Evolutionary conservation across 2,797 vertebrate species (phyloP).

Genomic region (Pampus argenteus): DNA sequence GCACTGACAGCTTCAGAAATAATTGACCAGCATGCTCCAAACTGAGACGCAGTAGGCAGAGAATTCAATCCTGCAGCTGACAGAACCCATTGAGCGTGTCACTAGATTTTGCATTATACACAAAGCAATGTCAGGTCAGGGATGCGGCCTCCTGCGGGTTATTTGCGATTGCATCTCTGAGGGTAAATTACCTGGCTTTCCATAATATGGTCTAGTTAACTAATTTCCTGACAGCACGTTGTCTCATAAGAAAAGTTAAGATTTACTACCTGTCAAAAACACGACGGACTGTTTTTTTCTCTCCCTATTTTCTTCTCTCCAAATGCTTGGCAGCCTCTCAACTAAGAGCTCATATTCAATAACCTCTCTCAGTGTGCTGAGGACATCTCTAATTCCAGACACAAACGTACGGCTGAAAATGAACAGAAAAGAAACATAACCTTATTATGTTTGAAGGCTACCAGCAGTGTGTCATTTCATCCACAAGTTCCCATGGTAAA

Average conservation of each 20-base stretch:
- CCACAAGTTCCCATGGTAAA: slow-evolving; percentile 77
- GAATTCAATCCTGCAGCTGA: slow-evolving; percentile 88
- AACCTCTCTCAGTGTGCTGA: slow-evolving; percentile 63
- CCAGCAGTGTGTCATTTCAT: slow-evolving; percentile 83
- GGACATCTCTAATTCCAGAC: slow-evolving; percentile 80
- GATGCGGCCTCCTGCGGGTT: slow-evolving; percentile 84
- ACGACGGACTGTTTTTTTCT: slow-evolving; percentile 76
- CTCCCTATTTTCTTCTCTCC: slow-evolving; percentile 53
- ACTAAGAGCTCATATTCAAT: slow-evolving; percentile 78
- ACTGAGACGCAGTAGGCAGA: slow-evolving; percentile 86
- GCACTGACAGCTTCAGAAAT: slow-evolving; percentile 89
- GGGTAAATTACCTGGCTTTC: slow-evolving; percentile 86
- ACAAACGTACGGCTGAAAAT: slow-evolving; percentile 73
- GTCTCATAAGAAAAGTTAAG: slow-evolving; percentile 74
- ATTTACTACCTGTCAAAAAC: slow-evolving; percentile 83
- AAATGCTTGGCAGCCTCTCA: slow-evolving; percentile 75
- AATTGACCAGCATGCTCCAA: slow-evolving; percentile 89
- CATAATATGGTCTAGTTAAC: slow-evolving; percentile 86
- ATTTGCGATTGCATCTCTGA: slow-evolving; percentile 84
- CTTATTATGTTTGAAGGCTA: slow-evolving; percentile 81
- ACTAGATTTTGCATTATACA: slow-evolving; percentile 87
- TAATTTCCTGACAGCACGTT: slow-evolving; percentile 84
- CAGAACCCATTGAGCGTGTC: slow-evolving; percentile 88
- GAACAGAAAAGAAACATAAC: slow-evolving; percentile 81
- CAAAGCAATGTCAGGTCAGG: slow-evolving; percentile 88